These are phyloP conservation scores for Pipistrellus nathusii DNA, from an alignment of 2,797 vertebrate genomes.

Conservation along the genomic window DNA sequence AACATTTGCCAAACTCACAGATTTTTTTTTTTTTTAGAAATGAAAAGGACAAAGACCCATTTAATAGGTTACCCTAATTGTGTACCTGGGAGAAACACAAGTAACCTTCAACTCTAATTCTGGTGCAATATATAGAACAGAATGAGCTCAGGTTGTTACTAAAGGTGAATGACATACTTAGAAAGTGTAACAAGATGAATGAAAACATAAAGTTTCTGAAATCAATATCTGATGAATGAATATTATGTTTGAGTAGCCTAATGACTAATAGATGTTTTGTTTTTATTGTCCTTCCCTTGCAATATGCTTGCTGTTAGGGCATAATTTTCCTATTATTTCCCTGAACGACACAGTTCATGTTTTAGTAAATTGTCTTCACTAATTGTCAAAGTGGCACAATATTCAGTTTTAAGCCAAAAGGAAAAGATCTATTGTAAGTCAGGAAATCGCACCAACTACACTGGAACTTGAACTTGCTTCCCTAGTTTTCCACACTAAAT, in stretches of 20 bases:
- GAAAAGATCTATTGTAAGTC: slow-evolving; percentile 66
- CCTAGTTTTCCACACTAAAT: slow-evolving; percentile 69
- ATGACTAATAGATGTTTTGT: slow-evolving; percentile 24
- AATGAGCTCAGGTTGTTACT: slow-evolving; percentile 59
- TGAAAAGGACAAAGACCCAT: slow-evolving; percentile 59
- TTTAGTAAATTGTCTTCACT: slow-evolving; percentile 65
- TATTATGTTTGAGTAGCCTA: slow-evolving; percentile 33
- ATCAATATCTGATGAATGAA: background rate
- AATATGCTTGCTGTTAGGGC: slow-evolving; percentile 29
- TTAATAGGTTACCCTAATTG: slow-evolving; percentile 71
- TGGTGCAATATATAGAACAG: slow-evolving; percentile 66
- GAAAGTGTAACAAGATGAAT: slow-evolving; percentile 37
- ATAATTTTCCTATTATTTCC: slow-evolving; percentile 65
- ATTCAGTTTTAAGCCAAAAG: slow-evolving; percentile 66
- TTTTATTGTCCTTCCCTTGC: slow-evolving; percentile 58
- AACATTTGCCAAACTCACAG: slow-evolving; percentile 16
- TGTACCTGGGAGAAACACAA: slow-evolving; percentile 52
- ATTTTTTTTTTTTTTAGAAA: slow-evolving; percentile 13
- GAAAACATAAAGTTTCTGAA: background rate
- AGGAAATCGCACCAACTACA: slow-evolving; percentile 65
- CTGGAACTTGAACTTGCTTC: slow-evolving; percentile 64
- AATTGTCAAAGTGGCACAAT: slow-evolving; percentile 67
- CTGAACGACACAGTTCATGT: slow-evolving; percentile 45
- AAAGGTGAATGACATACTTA: slow-evolving; percentile 69
- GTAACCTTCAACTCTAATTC: slow-evolving; percentile 29